A percentile compares a stretch with the other conserved stretches of the same genome.
Evolutionary conservation across 2,888 invertebrate species (phyloP).

Genomic region (Sinodicranocentrus sp.): DNA sequence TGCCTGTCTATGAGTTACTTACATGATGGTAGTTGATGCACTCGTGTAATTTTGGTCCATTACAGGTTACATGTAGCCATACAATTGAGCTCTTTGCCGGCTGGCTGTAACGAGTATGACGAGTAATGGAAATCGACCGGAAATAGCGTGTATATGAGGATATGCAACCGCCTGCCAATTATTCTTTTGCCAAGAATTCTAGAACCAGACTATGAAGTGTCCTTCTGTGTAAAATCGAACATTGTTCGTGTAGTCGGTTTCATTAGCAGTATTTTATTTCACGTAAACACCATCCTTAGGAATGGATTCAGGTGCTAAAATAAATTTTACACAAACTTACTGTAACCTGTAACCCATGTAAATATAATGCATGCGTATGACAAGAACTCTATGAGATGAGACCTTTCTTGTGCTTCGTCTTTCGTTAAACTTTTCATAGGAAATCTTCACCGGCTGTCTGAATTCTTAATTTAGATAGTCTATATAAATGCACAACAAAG

Average conservation of each 20-base stretch:
- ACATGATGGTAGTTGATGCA: no score
- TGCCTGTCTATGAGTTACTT: background rate
- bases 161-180: conserved; percentile 7
- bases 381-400: no score
- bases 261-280: background rate
- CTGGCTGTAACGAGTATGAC: background rate
- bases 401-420: no score
- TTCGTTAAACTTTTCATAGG: no score
- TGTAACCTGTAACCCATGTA: no score
- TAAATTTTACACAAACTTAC: no score
- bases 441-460: no score
- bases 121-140: conserved; percentile 22
- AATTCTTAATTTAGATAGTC: no score
- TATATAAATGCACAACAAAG: no score
- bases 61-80: background rate
- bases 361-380: no score
- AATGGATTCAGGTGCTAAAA: background rate
- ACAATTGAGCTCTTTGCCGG: no score
- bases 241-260: background rate
- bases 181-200: conserved; percentile 8
- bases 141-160: background rate
- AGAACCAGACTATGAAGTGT: no score
- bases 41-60: background rate
- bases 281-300: background rate
- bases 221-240: background rate